Evolutionary conservation across 1,140 invertebrate genomes (phyloP).

Genomic region (Hylaeus volcanicus): DNA sequence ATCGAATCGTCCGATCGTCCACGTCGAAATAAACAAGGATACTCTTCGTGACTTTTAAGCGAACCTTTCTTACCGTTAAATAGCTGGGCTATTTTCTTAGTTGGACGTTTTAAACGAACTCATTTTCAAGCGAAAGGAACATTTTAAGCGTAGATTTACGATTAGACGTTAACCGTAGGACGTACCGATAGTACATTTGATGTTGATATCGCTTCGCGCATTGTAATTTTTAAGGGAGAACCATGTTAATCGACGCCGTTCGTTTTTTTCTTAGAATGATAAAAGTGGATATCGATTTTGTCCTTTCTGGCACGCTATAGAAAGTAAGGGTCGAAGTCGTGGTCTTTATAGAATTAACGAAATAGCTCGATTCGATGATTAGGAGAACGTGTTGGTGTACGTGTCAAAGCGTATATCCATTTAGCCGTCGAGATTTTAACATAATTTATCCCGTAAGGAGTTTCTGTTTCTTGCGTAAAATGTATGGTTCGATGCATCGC

Average conservation of each 20-base stretch:
- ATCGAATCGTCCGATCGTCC: not conserved
- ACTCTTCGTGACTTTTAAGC: not conserved
- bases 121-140: no score
- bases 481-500: not conserved
- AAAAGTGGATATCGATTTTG: not conserved
- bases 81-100: slow-evolving; percentile 60
- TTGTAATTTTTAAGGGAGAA: not conserved
- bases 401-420: slow-evolving; percentile 25
- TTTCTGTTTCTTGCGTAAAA: not conserved
- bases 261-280: not conserved
- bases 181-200: not conserved
- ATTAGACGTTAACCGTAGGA: slow-evolving; percentile 3
- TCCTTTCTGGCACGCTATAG: no score
- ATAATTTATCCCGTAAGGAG: not conserved
- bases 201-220: not conserved
- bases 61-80: slow-evolving; percentile 15
- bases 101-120: slow-evolving; percentile 1
- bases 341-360: not conserved
- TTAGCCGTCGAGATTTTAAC: not conserved
- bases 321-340: not conserved
- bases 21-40: no score
- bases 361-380: slow-evolving; percentile 32
- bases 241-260: not conserved
- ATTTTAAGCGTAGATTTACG: not conserved
- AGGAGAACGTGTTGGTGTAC: slow-evolving; percentile 49